Evolutionary conservation across 2,888 invertebrate genomes (phyloP).

Genomic region (Cinara cedri): DNA sequence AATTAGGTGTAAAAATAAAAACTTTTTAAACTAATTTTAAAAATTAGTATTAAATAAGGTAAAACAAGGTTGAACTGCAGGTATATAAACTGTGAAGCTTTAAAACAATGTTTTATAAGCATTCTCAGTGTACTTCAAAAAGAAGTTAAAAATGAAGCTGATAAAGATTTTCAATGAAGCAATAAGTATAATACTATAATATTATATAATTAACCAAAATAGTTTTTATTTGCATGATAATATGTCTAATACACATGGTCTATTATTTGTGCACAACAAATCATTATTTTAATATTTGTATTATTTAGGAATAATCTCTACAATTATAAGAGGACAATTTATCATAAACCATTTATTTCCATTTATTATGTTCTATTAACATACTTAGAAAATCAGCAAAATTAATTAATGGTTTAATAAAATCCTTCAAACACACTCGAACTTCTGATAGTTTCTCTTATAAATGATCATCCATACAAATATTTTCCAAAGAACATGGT

Average conservation of each 20-base stretch:
- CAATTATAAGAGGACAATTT: slow-evolving; percentile 6
- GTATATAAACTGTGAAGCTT: not conserved
- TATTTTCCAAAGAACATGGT: no score
- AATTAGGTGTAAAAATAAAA: not conserved
- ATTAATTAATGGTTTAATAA: no score
- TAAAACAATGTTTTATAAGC: slow-evolving; percentile 6
- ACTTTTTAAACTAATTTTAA: not conserved
- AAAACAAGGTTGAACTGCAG: slow-evolving; percentile 6
- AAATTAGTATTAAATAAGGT: no score
- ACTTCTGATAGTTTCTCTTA: no score
- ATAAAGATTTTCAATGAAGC: slow-evolving; percentile 18
- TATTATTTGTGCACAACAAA: not conserved
- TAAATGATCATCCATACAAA: no score
- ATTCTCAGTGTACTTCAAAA: not conserved
- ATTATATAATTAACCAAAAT: no score
- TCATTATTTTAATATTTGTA: not conserved
- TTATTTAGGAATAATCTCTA: not conserved
- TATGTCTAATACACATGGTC: no score
- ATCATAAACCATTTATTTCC: no score
- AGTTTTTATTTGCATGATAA: no score
- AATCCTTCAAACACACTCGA: no score
- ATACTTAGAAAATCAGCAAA: no score
- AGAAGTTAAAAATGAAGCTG: slow-evolving; percentile 19
- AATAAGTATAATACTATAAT: not conserved
- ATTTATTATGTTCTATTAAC: not conserved